These are phyloP conservation scores for Gopherus evgoodei DNA, from an alignment of 2,113 vertebrate species.

Conservation along the genomic window DNA sequence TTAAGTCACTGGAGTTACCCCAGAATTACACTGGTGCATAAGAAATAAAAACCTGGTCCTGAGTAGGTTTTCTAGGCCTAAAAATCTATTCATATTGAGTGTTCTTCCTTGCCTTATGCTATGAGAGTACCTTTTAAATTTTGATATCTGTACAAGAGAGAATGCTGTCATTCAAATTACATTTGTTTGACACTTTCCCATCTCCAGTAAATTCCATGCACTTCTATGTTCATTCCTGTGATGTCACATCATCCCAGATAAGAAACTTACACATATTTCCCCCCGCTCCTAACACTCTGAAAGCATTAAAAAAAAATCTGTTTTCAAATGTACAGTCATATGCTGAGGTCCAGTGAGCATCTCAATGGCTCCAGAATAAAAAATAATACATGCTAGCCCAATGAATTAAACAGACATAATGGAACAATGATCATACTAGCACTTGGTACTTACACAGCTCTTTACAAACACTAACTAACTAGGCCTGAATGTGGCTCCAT, in stretches of 20 bases:
- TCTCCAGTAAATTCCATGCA: neutral
- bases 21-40: neutral
- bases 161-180: neutral
- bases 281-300: neutral
- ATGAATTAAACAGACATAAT: neutral
- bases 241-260: neutral
- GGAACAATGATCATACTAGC: neutral
- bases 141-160: neutral
- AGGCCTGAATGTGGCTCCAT: neutral
- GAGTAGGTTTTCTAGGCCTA: constrained; percentile 1
- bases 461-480: neutral
- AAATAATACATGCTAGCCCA: neutral
- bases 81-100: neutral
- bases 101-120: neutral
- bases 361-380: neutral
- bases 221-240: neutral
- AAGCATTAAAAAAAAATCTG: neutral
- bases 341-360: neutral
- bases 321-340: neutral
- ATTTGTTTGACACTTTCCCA: neutral
- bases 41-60: neutral
- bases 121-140: neutral
- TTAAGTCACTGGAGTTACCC: neutral
- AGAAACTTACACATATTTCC: neutral
- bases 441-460: neutral